Evolutionary conservation across 2,797 vertebrate genomes (phyloP).

Genomic region (Malacoctenus gilli): DNA sequence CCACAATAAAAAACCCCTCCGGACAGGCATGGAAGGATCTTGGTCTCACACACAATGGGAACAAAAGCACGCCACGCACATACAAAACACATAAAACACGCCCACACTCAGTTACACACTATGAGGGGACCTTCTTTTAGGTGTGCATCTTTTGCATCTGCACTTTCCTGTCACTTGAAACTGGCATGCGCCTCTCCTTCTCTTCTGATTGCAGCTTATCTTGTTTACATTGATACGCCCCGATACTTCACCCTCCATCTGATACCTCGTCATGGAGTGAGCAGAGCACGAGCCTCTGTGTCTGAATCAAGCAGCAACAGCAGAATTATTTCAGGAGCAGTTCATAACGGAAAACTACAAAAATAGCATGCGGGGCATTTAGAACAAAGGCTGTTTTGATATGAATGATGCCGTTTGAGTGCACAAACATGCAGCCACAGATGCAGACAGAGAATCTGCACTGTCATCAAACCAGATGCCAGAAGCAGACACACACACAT

Average conservation of each 20-base stretch:
- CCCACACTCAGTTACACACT: background rate
- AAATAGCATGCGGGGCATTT: background rate
- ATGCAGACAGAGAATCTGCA: slow-evolving; percentile 60
- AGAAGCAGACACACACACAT: slow-evolving; percentile 26
- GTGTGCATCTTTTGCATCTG: background rate
- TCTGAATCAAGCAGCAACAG: slow-evolving; percentile 7
- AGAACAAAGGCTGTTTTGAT: slow-evolving; percentile 12
- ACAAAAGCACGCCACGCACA: background rate
- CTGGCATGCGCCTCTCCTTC: background rate
- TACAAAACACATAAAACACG: background rate
- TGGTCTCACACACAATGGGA: background rate
- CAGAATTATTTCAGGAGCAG: background rate
- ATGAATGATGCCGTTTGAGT: slow-evolving; percentile 15
- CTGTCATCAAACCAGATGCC: slow-evolving; percentile 59
- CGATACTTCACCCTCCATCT: background rate
- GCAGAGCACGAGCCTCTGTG: slow-evolving; percentile 1
- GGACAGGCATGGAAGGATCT: too few relatives aligned
- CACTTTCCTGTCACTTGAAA: slow-evolving; percentile 16
- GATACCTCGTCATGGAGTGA: background rate
- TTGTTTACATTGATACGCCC: background rate
- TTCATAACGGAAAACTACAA: slow-evolving; percentile 5
- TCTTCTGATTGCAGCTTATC: slow-evolving; percentile 3
- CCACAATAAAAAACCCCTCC: too few relatives aligned
- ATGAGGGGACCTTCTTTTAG: background rate
- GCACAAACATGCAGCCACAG: slow-evolving; percentile 34